Base-by-base conservation (phyloP, 2,113 vertebrate species). In the Chaetodon auriga region DNA sequence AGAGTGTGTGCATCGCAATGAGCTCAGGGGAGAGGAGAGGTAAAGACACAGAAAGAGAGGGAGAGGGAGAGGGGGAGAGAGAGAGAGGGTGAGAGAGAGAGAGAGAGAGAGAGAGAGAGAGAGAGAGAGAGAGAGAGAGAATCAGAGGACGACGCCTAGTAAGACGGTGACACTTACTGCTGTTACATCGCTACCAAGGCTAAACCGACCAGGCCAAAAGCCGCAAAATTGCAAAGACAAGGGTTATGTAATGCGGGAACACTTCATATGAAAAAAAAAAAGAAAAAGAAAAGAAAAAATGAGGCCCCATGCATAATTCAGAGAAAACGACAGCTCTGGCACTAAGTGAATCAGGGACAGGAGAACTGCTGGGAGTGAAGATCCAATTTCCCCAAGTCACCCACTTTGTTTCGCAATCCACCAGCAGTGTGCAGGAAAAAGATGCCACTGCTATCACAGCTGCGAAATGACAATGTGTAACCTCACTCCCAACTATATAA, bases 261-360 rank as follows among this genome's bases (percentile, higher is more conserved):
- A 68, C 77, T 89, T 88, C 41, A 69, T 38, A 74, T 69, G 63
- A 3, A 3, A 30, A 18, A 36, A 0, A 7, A 70, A 75, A 58
- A 66, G 30, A 30, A 30, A 30, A 30, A 30, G 30, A 30, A 30
- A 18, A 36, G 0, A 7, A 70, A 75, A 58, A 66, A 68, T 35
- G 12, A 51, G 19, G 23, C 11, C 35, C 61, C 65, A 92, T 94
- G 81, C 79, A 94, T 94, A 86, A 92, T 92, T 94, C 78, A 93
- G 70, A 75, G 84, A n/a, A 66, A 87, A 87, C 38, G 74, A 79
- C 89, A 87, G 86, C 36, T 30, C 73, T 75, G 83, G 73, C 69
- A 87, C 78, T 30, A 77, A 82, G 87, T 82, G 68, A 89, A 85
- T 91, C 88, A 80, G 71, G 82, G 88, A 90, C 74, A 87, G 74